Conservation (phyloP, 2,888 invertebrate species). For the Hirtodrosophila histrioides region DNA sequence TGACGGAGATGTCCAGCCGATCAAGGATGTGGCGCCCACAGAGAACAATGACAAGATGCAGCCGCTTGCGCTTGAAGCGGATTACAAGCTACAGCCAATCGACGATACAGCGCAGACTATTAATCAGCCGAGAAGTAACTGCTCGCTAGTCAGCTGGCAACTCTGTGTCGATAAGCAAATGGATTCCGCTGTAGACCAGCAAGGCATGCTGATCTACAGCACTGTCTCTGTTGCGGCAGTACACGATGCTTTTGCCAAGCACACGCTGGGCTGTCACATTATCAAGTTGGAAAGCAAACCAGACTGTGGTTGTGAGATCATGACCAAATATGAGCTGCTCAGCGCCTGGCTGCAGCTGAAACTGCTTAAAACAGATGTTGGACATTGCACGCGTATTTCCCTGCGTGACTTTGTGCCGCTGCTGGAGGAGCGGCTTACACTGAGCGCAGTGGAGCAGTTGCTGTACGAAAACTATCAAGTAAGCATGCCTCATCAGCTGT, state of each 20-base stretch:
- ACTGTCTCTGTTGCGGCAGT: slow-evolving; percentile 54
- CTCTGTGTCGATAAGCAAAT: slow-evolving; percentile 23
- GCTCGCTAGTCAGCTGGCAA: slow-evolving; percentile 64
- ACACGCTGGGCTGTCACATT: slow-evolving; percentile 52
- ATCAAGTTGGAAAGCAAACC: slow-evolving; percentile 81
- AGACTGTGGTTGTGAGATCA: slow-evolving; percentile 79
- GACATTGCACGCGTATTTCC: slow-evolving; percentile 68
- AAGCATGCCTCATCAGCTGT: slow-evolving; percentile 59
- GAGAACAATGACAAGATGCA: background rate
- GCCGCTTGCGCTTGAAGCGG: background rate
- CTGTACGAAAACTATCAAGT: slow-evolving; percentile 63
- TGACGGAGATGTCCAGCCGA: background rate
- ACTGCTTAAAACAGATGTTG: slow-evolving; percentile 47
- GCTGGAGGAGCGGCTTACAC: slow-evolving; percentile 63
- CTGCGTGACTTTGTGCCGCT: slow-evolving; percentile 56
- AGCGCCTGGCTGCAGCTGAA: slow-evolving; percentile 77
- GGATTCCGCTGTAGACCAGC: background rate
- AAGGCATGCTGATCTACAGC: slow-evolving; percentile 50
- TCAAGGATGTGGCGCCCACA: background rate
- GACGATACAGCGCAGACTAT: slow-evolving; percentile 7
- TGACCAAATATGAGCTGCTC: slow-evolving; percentile 77
- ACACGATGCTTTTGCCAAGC: slow-evolving; percentile 17
- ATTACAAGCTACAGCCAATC: slow-evolving; percentile 40
- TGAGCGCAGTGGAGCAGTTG: slow-evolving; percentile 63
- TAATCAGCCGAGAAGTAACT: slow-evolving; percentile 25